phyloP scores from a whole-genome alignment of 2,888 invertebrate genomes.

The Alviniconcha strummeri region DNA sequence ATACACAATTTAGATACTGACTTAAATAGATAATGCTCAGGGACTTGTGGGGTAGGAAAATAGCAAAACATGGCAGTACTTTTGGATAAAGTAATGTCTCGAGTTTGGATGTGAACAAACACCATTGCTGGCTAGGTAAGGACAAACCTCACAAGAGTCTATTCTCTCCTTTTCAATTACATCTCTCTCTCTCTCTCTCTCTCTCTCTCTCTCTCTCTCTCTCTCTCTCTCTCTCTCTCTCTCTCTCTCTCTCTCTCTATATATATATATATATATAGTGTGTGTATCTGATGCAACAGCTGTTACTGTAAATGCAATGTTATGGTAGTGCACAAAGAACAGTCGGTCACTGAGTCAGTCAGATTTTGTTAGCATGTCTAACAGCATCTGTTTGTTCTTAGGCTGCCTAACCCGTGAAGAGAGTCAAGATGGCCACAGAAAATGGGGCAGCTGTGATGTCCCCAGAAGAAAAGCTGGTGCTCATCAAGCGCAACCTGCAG shows the following conservation, averaged over 20 bases:
- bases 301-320: too few species aligned
- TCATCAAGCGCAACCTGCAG: slow-evolving; percentile 42
- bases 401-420: too few species aligned
- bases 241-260: not conserved
- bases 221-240: slow-evolving; percentile 17
- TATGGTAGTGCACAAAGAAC: too few species aligned
- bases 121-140: not conserved
- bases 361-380: too few species aligned
- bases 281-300: too few species aligned
- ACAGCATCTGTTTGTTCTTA: too few species aligned
- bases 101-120: not conserved
- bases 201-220: slow-evolving; percentile 11
- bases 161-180: not conserved
- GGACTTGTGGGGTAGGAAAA: too few species aligned
- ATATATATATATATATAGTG: not conserved
- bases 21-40: too few species aligned
- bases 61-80: not conserved
- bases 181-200: not conserved
- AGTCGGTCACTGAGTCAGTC: too few species aligned
- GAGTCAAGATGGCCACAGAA: slow-evolving; percentile 5
- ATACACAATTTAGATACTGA: too few species aligned
- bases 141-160: not conserved
- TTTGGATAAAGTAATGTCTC: not conserved
- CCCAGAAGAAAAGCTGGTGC: slow-evolving; percentile 35
- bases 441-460: slow-evolving; percentile 1